Evolutionary conservation across 2,888 invertebrate genomes (phyloP).

Genomic region (Athalia rosae): DNA sequence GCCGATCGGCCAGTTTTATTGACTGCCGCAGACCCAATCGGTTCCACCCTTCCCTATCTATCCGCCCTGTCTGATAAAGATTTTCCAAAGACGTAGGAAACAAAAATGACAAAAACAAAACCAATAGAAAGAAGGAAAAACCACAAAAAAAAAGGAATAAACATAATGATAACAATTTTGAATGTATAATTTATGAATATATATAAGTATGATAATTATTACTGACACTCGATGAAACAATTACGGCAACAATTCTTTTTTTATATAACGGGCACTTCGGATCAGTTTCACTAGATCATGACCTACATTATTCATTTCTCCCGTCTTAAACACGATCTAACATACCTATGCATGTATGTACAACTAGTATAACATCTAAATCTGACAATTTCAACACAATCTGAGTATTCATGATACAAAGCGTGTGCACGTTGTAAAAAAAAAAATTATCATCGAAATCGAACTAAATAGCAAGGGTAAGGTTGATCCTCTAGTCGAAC

Average conservation of each 20-base stretch:
- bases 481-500: no score
- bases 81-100: conserved; percentile 4
- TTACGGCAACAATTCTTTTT: conserved; percentile 10
- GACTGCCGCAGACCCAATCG: conserved; percentile 38
- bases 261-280: conserved; percentile 7
- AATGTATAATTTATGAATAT: neutral
- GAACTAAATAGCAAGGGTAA: no score
- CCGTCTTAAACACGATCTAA: no score
- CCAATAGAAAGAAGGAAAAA: neutral
- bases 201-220: conserved; percentile 3
- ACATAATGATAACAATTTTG: neutral
- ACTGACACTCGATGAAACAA: conserved; percentile 29
- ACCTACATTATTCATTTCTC: neutral
- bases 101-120: neutral
- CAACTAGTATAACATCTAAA: no score
- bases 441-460: no score
- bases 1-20: conserved; percentile 39
- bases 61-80: conserved; percentile 11
- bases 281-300: neutral
- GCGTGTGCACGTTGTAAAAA: no score
- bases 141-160: neutral
- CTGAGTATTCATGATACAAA: no score
- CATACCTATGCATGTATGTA: no score
- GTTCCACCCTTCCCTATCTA: conserved; percentile 9
- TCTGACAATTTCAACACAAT: no score